phyloP scores from a whole-genome alignment of 2,113 vertebrate species.

The Lathamus discolor region DNA sequence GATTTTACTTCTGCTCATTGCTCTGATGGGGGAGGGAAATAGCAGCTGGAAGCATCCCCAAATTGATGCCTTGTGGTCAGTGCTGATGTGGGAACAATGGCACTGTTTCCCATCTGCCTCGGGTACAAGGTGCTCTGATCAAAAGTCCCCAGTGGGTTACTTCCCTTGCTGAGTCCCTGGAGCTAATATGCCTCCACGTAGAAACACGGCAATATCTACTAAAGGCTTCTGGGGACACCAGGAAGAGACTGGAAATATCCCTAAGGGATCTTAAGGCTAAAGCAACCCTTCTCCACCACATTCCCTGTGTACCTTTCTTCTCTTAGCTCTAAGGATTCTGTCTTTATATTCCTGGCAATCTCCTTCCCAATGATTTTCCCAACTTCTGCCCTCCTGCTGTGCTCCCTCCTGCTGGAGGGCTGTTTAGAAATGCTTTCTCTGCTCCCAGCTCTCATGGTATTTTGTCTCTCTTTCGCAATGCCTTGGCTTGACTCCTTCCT shows the following conservation, averaged over 20 bases:
- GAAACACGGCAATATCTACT: neutral
- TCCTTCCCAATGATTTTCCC: neutral
- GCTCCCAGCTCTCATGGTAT: neutral
- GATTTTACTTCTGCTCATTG: neutral
- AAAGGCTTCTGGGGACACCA: neutral
- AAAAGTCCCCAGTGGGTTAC: neutral
- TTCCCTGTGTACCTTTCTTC: neutral
- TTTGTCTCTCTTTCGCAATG: slow-evolving; percentile 16
- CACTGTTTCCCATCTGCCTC: neutral
- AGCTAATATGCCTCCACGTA: neutral
- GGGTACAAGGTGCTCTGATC: neutral
- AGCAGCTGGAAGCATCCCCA: neutral
- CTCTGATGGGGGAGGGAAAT: neutral
- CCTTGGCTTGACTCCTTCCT: neutral
- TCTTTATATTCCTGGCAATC: neutral
- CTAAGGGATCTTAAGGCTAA: neutral
- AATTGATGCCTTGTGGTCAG: neutral
- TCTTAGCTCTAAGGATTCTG: neutral
- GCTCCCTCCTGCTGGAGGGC: neutral
- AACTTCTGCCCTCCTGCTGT: neutral
- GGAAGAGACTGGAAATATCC: neutral
- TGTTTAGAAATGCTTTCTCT: neutral
- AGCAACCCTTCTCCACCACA: neutral
- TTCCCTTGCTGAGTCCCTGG: neutral
- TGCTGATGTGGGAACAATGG: neutral